phyloP scores from a whole-genome alignment of 2,888 invertebrate species.

The Drosophila vallismaia region DNA sequence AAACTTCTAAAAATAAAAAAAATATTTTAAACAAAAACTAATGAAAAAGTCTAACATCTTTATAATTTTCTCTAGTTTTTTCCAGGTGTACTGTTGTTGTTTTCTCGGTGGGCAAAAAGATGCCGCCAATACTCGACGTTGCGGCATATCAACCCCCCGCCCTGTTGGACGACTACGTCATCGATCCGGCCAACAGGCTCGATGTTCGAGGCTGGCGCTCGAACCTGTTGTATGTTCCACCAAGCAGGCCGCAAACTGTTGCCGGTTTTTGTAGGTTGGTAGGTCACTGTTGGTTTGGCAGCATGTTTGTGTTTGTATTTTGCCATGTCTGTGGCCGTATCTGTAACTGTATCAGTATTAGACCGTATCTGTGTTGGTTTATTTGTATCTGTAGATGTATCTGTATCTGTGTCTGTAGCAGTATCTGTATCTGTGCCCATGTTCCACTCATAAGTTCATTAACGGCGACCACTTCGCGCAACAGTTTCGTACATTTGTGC shows the following conservation, averaged over 20 bases:
- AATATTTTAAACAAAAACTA: too few species aligned
- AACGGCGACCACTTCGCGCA: conserved; percentile 68
- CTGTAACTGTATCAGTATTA: not conserved
- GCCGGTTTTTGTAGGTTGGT: conserved; percentile 74
- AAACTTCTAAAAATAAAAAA: too few species aligned
- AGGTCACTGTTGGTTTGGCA: conserved; percentile 61
- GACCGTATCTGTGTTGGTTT: not conserved
- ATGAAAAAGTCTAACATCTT: too few species aligned
- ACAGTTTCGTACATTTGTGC: conserved; percentile 55
- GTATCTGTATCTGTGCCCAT: conserved; percentile 20
- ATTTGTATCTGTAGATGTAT: not conserved
- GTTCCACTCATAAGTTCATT: conserved; percentile 71
- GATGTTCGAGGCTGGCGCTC: conserved; percentile 36
- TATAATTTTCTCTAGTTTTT: not conserved
- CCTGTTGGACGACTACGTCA: conserved; percentile 29
- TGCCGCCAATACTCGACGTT: conserved; percentile 64
- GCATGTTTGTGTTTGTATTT: conserved; percentile 11
- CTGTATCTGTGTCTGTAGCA: conserved; percentile 10
- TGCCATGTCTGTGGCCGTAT: not conserved
- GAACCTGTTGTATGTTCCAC: conserved; percentile 18
- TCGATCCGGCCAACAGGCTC: conserved; percentile 54
- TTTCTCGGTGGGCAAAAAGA: conserved; percentile 42
- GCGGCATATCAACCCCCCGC: conserved; percentile 52
- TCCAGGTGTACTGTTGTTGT: not conserved
- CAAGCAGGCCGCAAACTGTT: conserved; percentile 62